A percentile compares a stretch with the other conserved stretches of the same genome.
Evolutionary conservation across 2,113 vertebrate species (phyloP).

Genomic region (Cyrtonyx montezumae): DNA sequence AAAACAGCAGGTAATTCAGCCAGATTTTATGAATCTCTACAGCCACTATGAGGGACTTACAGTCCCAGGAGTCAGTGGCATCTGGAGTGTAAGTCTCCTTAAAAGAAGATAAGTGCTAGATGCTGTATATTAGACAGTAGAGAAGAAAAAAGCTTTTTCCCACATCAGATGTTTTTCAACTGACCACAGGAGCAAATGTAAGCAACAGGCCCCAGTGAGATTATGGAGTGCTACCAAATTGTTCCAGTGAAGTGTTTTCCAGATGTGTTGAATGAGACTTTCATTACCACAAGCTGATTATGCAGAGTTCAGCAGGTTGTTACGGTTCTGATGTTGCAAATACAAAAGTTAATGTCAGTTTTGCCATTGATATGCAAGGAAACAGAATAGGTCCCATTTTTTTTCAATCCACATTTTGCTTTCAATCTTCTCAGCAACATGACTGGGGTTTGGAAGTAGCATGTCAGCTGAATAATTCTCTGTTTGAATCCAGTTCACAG

Average conservation of each 20-base stretch:
- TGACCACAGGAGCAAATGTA: background rate
- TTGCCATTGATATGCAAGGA: background rate
- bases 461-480: background rate
- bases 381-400: background rate
- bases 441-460: background rate
- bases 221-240: slow-evolving; percentile 32
- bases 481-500: background rate
- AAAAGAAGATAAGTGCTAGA: slow-evolving; percentile 29
- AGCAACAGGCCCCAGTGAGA: background rate
- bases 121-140: background rate
- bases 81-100: slow-evolving; percentile 13
- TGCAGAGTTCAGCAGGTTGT: background rate
- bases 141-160: background rate
- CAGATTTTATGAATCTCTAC: background rate
- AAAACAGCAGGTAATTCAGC: slow-evolving; percentile 5
- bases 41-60: background rate
- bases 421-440: background rate
- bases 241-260: slow-evolving; percentile 13
- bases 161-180: background rate
- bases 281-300: background rate
- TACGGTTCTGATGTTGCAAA: background rate
- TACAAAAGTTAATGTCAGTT: background rate
- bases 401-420: background rate
- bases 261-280: slow-evolving; percentile 19
- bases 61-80: background rate